phyloP scores from a whole-genome alignment of 2,888 invertebrate species.

The Orchesellides sinensis region DNA sequence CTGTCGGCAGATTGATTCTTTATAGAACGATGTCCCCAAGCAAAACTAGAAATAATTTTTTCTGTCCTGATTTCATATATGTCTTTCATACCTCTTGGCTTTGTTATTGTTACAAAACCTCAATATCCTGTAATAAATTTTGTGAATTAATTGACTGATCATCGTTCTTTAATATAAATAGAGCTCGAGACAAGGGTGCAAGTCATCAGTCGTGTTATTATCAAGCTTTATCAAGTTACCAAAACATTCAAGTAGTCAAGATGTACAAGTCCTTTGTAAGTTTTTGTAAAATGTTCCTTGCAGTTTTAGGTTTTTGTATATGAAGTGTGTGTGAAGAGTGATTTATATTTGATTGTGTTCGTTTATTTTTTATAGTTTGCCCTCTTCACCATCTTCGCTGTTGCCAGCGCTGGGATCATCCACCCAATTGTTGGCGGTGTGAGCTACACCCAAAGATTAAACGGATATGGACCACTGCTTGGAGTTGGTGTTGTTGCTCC shows the following conservation, averaged over 20 bases:
- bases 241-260: slow-evolving; percentile 10
- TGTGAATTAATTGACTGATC: not conserved
- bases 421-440: slow-evolving; percentile 36
- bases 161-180: too few relatives aligned
- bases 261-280: slow-evolving; percentile 56
- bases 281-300: not conserved
- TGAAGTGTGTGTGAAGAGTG: not conserved
- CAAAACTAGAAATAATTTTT: not conserved
- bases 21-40: not conserved
- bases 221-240: not conserved
- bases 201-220: too few relatives aligned
- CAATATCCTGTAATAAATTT: slow-evolving; percentile 18
- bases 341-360: not conserved
- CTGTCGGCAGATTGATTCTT: not conserved
- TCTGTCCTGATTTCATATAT: slow-evolving; percentile 39
- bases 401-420: slow-evolving; percentile 48
- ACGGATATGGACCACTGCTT: slow-evolving; percentile 47
- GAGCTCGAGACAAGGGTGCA: too few relatives aligned
- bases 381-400: slow-evolving; percentile 35
- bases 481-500: slow-evolving; percentile 12
- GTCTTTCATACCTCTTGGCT: not conserved
- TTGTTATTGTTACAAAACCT: slow-evolving; percentile 28
- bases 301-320: not conserved
- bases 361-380: slow-evolving; percentile 21
- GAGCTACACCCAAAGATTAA: slow-evolving; percentile 55